Evolutionary conservation across 2,797 vertebrate species (phyloP).

Genomic region (Falco columbarius): DNA sequence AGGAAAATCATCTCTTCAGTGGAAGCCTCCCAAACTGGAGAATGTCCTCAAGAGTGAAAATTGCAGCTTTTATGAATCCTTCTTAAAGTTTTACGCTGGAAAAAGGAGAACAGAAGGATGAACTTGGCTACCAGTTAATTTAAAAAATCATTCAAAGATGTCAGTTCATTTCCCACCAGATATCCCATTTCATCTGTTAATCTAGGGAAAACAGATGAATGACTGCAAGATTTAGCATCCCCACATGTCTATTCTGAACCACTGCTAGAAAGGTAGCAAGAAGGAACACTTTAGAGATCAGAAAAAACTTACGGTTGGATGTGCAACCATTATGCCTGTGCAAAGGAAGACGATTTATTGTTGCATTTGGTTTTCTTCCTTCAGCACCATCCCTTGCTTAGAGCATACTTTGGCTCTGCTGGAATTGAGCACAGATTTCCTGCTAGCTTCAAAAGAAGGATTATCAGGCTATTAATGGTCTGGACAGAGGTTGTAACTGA

Average conservation of each 20-base stretch:
- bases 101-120: background rate
- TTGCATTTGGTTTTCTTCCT: background rate
- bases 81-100: background rate
- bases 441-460: background rate
- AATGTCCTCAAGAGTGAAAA: background rate
- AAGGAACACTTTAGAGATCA: background rate
- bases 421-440: background rate
- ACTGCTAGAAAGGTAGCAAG: background rate
- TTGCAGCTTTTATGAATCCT: background rate
- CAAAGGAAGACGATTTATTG: background rate
- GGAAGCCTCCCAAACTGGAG: background rate
- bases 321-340: background rate
- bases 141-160: background rate
- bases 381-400: background rate
- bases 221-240: background rate
- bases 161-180: background rate
- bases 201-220: background rate
- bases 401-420: background rate
- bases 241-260: background rate
- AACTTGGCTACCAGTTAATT: background rate
- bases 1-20: background rate
- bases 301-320: background rate
- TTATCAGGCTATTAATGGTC: background rate
- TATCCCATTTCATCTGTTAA: background rate
- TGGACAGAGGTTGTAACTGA: background rate